A percentile compares a stretch with the other conserved stretches of the same genome.
Conservation (phyloP, 2,113 vertebrate species). For the Ascaphus truei region DNA sequence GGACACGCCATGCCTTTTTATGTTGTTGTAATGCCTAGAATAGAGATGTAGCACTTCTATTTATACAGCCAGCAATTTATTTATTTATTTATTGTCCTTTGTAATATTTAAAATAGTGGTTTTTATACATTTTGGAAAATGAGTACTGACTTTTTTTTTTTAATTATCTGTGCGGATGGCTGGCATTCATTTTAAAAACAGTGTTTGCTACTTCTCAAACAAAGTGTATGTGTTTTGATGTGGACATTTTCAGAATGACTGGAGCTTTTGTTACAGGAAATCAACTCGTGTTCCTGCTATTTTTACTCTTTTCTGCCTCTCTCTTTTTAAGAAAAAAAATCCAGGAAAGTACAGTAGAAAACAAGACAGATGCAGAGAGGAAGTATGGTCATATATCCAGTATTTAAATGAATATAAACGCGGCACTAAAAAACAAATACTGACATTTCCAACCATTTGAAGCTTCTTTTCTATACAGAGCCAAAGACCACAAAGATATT, state of each 20-base stretch:
- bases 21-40: conserved; percentile 4
- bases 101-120: conserved; percentile 31
- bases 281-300: neutral
- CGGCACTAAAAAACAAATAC: no score
- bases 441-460: no score
- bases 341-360: no score
- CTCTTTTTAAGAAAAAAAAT: no score
- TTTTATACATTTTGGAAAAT: no score
- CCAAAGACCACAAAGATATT: no score
- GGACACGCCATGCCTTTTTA: neutral
- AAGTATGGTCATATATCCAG: no score
- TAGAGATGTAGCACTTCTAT: conserved; percentile 11
- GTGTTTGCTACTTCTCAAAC: neutral
- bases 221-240: neutral
- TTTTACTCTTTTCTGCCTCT: no score
- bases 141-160: neutral
- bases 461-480: no score
- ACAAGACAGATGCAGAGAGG: no score
- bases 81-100: conserved; percentile 30
- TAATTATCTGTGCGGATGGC: neutral
- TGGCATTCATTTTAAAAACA: neutral
- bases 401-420: no score
- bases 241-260: neutral
- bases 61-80: conserved; percentile 23
- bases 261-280: neutral